Evolutionary conservation across 2,797 vertebrate species (phyloP).

Genomic region (Acestrorhynchus altus): DNA sequence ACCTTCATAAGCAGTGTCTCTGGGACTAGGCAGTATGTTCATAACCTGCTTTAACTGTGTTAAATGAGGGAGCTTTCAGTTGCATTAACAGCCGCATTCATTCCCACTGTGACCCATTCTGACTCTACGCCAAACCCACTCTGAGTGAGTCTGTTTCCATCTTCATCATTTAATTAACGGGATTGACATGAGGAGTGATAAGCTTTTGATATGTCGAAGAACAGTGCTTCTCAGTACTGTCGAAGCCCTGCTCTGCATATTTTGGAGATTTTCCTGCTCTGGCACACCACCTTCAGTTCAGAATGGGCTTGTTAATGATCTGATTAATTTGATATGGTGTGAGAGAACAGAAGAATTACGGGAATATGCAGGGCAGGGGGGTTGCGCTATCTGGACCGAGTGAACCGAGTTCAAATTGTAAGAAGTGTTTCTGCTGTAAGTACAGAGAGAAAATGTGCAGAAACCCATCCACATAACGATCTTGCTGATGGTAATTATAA

Average conservation of each 20-base stretch:
- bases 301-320: background rate
- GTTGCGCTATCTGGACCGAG: background rate
- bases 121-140: too few relatives aligned
- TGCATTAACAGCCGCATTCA: too few relatives aligned
- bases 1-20: too few relatives aligned
- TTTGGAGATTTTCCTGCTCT: background rate
- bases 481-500: background rate
- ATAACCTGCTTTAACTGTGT: too few relatives aligned
- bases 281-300: background rate
- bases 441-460: slow-evolving; percentile 6
- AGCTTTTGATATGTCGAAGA: background rate
- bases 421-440: background rate
- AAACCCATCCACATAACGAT: slow-evolving; percentile 16
- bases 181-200: too few relatives aligned
- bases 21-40: too few relatives aligned
- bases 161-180: too few relatives aligned
- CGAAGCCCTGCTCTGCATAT: background rate
- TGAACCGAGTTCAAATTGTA: too few relatives aligned
- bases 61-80: too few relatives aligned
- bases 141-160: too few relatives aligned
- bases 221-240: background rate
- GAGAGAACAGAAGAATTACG: background rate
- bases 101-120: too few relatives aligned
- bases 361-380: too few relatives aligned
- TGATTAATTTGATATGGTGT: background rate